Evolutionary conservation across 2,113 vertebrate species (phyloP), one percentile per base, ranked within the genome.

Genomic region (Cisticola juncidis): DNA sequence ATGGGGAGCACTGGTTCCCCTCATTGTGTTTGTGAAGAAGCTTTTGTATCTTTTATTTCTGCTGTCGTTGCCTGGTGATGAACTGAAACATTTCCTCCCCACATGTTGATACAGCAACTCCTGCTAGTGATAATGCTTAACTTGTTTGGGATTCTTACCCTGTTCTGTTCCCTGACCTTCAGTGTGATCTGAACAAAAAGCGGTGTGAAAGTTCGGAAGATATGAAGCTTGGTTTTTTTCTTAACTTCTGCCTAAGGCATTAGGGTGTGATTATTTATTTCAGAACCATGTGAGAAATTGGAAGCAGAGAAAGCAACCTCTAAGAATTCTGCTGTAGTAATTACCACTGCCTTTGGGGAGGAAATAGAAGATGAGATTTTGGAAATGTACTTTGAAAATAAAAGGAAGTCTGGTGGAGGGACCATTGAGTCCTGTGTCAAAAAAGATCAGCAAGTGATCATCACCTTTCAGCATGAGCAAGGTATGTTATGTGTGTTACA

Each of bases 331-430:
- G 26, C 47, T n/a, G 9, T 95, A 77, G 62, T 83, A 53, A 85
- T 97, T 57, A 91, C 87, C 40, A 66, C 94, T 57, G 86, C 80
- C 61, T 36, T 36, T 47, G 94, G 77, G 33, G 68, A 95, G 28
- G 33, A 97, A 80, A 92, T 97, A 82, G 91, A 93, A 38, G 79
- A 88, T 33, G 87, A 96, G 2, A 42, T 96, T 57, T 18, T 97
- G 45, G 87, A 94, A 90, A 88, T 96, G 94, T 97, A 97, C 61
- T 97, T 97, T 76, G 96, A 97, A 95, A 97, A 92, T 87, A 97
- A 96, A 69, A 96, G 48, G 70, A 93, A 45, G 26, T 97, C 97
- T 9, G 97, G 96, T 24, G 97, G 96, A 2, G 97, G 97, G 2
- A 0, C 16, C 54, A 93, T 97, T 3, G 2, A 89, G 68, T 93